Conservation (phyloP, 2,888 invertebrate genomes). For the Petrophora chlorosata region DNA sequence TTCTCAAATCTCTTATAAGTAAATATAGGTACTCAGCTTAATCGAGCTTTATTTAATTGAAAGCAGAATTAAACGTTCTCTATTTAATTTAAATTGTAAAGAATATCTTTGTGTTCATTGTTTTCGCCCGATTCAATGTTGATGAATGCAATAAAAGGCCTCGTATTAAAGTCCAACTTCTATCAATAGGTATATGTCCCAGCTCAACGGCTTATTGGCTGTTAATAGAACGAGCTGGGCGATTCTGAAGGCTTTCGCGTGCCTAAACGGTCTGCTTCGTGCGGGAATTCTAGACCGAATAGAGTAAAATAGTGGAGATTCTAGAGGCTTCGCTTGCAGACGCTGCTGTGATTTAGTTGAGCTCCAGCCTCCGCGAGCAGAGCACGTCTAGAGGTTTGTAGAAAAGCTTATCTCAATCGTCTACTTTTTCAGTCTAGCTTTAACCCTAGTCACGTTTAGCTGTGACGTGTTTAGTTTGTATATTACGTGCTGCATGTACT, state of each 20-base stretch:
- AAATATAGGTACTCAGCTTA: too few species aligned
- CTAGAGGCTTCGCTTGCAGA: slow-evolving; percentile 34
- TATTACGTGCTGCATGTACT: slow-evolving; percentile 32
- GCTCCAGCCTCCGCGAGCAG: slow-evolving; percentile 37
- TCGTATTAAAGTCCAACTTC: slow-evolving; percentile 32
- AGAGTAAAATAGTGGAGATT: slow-evolving; percentile 42
- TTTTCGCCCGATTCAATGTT: slow-evolving; percentile 20
- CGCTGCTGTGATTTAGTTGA: slow-evolving; percentile 43
- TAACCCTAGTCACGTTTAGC: slow-evolving; percentile 4
- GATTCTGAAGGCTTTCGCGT: slow-evolving; percentile 51
- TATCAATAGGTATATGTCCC: slow-evolving; percentile 29
- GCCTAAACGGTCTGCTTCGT: slow-evolving; percentile 48
- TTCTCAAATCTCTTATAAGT: too few species aligned
- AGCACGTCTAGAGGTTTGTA: slow-evolving; percentile 42
- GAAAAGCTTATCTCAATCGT: slow-evolving; percentile 2
- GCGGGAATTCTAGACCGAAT: slow-evolving; percentile 46
- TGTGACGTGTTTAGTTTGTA: slow-evolving; percentile 23
- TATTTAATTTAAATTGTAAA: not conserved
- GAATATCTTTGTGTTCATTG: slow-evolving; percentile 6
- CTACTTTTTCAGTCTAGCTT: slow-evolving; percentile 18
- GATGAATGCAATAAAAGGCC: slow-evolving; percentile 17
- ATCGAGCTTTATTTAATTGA: not conserved
- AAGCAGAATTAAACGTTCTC: not conserved
- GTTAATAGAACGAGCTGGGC: slow-evolving; percentile 55
- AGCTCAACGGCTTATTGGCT: slow-evolving; percentile 47